Evolutionary conservation across 1,140 invertebrate species (phyloP).

Genomic region (Ridgeia piscesae): DNA sequence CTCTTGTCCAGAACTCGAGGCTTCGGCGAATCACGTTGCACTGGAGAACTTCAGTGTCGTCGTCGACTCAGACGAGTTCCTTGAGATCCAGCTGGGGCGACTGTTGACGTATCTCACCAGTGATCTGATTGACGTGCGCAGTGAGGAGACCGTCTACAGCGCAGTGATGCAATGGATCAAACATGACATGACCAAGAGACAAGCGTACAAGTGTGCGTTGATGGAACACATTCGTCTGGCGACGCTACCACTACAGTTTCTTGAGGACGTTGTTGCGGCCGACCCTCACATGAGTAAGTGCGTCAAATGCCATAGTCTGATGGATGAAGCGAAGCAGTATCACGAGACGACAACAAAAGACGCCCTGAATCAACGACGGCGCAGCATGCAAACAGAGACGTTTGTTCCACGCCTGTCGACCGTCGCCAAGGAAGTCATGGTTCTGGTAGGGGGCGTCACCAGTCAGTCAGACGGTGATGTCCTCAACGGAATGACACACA

Average conservation of each 20-base stretch:
- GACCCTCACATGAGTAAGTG: constrained; percentile 45
- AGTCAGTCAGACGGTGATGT: background rate
- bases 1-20: constrained; percentile 50
- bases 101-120: constrained; percentile 48
- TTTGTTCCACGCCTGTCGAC: constrained; percentile 53
- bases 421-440: constrained; percentile 48
- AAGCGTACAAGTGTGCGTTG: constrained; percentile 44
- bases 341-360: constrained; percentile 43
- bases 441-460: constrained; percentile 19
- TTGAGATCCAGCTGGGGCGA: constrained; percentile 52
- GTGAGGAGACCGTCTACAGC: constrained; percentile 58
- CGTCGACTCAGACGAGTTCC: constrained; percentile 54
- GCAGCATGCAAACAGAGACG: constrained; percentile 47
- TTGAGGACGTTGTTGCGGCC: constrained; percentile 41
- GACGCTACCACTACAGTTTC: constrained; percentile 37
- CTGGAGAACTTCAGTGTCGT: constrained; percentile 55
- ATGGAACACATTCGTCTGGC: constrained; percentile 51
- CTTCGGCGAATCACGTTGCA: constrained; percentile 48
- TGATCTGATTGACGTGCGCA: constrained; percentile 54
- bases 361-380: constrained; percentile 37
- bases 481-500: background rate
- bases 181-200: constrained; percentile 50
- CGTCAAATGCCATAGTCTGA: constrained; percentile 45
- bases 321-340: constrained; percentile 47
- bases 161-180: constrained; percentile 57